phyloP scores from a whole-genome alignment of 2,797 vertebrate species.

The Acestrorhynchus altus region DNA sequence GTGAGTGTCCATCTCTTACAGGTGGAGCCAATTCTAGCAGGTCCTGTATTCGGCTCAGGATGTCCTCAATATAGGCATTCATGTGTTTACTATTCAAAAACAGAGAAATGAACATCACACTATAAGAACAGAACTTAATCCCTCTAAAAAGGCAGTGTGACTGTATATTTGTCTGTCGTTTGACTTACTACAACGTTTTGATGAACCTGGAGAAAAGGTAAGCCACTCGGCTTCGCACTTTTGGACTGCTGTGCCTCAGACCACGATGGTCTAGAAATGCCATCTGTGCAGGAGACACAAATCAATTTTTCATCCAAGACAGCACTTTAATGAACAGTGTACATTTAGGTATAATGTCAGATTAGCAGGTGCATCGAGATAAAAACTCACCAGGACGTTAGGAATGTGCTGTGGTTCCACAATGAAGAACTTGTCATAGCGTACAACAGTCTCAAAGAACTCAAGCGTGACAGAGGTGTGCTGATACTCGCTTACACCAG shows the following conservation, averaged over 20 bases:
- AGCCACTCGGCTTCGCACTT: conserved; percentile 85
- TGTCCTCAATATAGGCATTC: conserved; percentile 94
- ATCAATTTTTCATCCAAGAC: background rate
- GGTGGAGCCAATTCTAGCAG: conserved; percentile 91
- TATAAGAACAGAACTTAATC: background rate
- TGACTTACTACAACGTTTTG: conserved; percentile 93
- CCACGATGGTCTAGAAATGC: conserved; percentile 96
- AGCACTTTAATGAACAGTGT: too few relatives aligned
- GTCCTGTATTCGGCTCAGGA: conserved; percentile 95
- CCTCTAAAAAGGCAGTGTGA: background rate
- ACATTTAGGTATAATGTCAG: too few relatives aligned
- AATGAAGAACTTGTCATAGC: conserved; percentile 97
- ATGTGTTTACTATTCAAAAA: conserved; percentile 90
- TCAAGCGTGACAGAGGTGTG: conserved; percentile 94
- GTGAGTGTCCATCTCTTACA: conserved; percentile 74
- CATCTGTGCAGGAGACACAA: conserved; percentile 81
- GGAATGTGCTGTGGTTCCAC: conserved; percentile 98
- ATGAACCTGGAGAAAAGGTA: conserved; percentile 98
- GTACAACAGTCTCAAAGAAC: conserved; percentile 95
- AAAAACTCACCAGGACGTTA: conserved; percentile 86
- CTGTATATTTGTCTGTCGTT: background rate
- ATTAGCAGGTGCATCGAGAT: accelerated
- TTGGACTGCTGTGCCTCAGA: conserved; percentile 78
- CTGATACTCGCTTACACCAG: conserved; percentile 91
- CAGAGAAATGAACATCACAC: background rate